Evolutionary conservation across 1,140 invertebrate species (phyloP).

Genomic region (Littorina saxatilis): DNA sequence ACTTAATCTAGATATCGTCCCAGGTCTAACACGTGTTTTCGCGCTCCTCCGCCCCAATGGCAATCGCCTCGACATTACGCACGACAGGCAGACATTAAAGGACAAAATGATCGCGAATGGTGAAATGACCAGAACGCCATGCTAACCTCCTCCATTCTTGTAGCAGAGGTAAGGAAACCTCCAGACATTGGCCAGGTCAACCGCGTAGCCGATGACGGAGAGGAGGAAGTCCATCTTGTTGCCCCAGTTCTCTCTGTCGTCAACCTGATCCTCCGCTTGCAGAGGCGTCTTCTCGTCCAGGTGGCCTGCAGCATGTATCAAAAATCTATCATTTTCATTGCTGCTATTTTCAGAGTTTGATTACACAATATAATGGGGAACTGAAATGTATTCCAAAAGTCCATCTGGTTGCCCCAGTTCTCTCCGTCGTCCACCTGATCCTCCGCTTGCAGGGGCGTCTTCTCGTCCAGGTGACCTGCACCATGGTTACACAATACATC

Average conservation of each 20-base stretch:
- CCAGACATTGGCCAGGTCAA: constrained; percentile 46
- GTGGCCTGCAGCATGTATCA: background rate
- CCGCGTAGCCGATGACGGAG: constrained; percentile 44
- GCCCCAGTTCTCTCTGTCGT: constrained; percentile 5
- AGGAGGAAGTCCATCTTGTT: constrained; percentile 38
- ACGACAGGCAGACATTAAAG: too few species aligned
- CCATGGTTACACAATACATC: too few species aligned
- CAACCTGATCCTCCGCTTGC: background rate
- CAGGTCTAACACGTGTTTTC: too few species aligned
- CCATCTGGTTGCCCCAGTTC: constrained; percentile 24
- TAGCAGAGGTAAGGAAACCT: constrained; percentile 47
- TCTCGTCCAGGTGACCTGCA: background rate
- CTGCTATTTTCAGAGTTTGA: too few species aligned
- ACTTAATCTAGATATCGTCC: too few species aligned
- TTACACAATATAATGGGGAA: too few species aligned
- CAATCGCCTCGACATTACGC: too few species aligned
- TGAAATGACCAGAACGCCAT: too few species aligned
- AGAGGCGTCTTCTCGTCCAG: constrained; percentile 8
- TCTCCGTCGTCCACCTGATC: background rate
- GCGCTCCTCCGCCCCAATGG: too few species aligned
- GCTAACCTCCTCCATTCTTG: constrained; percentile 51
- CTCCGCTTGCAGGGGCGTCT: background rate
- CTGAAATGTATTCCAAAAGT: too few species aligned
- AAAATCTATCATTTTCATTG: too few species aligned
- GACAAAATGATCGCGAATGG: too few species aligned